Base-by-base conservation (phyloP, 2,888 invertebrate species). In the Melanophora roralis region DNA sequence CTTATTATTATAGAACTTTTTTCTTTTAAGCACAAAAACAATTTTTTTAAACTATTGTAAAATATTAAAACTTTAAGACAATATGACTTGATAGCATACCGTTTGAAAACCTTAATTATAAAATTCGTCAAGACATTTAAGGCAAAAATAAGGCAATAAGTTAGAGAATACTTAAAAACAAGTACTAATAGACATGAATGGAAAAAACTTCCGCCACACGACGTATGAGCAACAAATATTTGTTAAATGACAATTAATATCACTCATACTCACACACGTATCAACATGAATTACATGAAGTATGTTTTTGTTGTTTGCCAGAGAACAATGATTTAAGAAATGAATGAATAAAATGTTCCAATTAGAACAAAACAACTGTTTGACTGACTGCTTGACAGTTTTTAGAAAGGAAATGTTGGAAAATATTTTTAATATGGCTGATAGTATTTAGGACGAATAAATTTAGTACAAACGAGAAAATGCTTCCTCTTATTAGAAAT, bases 211-310 rank as follows among this genome's bases (percentile, higher is more conserved):
- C 3, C 0, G 7, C 27, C 12, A 6, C n/a, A 14, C 1, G 3
- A 6, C 71, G 43, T 62, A 62, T 45, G 34, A 53, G 60, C 21
- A 72, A 43, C n/a, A 57, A 9, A 34, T 72, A 53, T 51, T 53
- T 60, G 14, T 34, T 43, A 23, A 32, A n/a, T 36, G 34, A 47
- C 55, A 73, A 43, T 55, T 65, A 74, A 38, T 49, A 65, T 65
- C 36, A 57, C n/a, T 57, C 32, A 55, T 49, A 74, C 40, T 55
- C 49, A 74, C 47, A 34, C 27, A 19, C 9, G 57, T 38, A 40
- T 45, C 38, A 12, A 34, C 40, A 40, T 49, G 2, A 6, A 2
- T n/a, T n/a, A n/a, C n/a, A n/a, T n/a, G n/a, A n/a, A n/a, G n/a
- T n/a, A n/a, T n/a, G 8, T 12, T 16, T n/a, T 32, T 4, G 11